Evolutionary conservation across 2,888 invertebrate species (phyloP).

Genomic region (Lithophane socia): DNA sequence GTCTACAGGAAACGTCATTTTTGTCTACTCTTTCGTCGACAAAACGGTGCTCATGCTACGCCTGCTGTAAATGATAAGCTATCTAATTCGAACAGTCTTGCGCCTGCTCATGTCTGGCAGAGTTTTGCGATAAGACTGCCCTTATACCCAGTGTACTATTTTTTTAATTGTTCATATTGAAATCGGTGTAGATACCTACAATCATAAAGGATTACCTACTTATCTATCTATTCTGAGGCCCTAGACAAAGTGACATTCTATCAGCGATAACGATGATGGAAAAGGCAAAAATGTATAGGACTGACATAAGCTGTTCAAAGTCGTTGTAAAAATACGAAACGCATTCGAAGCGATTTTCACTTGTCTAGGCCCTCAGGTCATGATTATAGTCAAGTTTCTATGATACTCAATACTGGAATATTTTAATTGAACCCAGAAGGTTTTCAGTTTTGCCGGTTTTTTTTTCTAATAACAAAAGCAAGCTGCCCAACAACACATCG

Average conservation of each 20-base stretch:
- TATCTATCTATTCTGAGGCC: not conserved
- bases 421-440: not conserved
- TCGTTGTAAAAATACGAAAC: too few species aligned
- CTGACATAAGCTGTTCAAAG: too few species aligned
- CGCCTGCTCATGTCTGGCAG: not conserved
- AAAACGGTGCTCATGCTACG: too few species aligned
- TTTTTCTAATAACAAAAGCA: constrained; percentile 34
- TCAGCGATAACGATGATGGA: too few species aligned
- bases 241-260: too few species aligned
- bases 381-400: constrained; percentile 1
- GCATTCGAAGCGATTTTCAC: too few species aligned
- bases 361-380: too few species aligned
- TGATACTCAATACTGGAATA: not conserved
- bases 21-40: too few species aligned
- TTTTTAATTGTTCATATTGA: not conserved
- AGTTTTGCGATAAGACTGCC: not conserved
- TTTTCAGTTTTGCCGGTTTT: not conserved
- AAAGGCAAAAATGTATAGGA: too few species aligned
- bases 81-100: not conserved
- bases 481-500: constrained; percentile 39
- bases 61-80: not conserved
- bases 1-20: too few species aligned
- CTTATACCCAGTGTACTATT: not conserved
- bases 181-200: not conserved
- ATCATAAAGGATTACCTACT: not conserved